phyloP scores from a whole-genome alignment of 2,888 invertebrate genomes.

The Smittia sp. region DNA sequence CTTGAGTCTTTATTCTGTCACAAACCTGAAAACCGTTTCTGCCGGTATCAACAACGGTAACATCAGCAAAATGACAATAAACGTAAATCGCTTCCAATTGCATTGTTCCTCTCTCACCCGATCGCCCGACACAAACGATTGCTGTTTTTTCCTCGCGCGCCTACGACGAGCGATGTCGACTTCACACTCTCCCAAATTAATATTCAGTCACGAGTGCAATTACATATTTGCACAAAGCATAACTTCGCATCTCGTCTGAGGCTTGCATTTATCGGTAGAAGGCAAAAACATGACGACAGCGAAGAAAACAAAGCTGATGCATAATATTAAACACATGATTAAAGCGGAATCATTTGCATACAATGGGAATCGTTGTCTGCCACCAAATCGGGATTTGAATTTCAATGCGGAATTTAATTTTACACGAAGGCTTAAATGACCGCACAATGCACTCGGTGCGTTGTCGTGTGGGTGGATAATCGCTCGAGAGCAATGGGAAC shows the following conservation, averaged over 20 bases:
- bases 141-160: not conserved
- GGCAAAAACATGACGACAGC: not conserved
- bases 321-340: constrained; percentile 14
- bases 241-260: not conserved
- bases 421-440: too few species aligned
- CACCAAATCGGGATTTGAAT: not conserved
- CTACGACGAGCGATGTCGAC: not conserved
- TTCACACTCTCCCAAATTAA: constrained; percentile 38
- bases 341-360: constrained; percentile 17
- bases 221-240: constrained; percentile 15
- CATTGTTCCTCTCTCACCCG: not conserved
- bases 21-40: not conserved
- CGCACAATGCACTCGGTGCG: too few species aligned
- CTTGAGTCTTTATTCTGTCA: constrained; percentile 27
- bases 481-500: too few species aligned
- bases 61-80: constrained; percentile 18
- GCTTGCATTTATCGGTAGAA: not conserved
- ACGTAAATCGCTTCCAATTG: constrained; percentile 1
- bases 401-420: not conserved
- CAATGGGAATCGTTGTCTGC: not conserved
- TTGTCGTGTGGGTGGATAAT: too few species aligned
- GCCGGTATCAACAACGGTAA: not conserved
- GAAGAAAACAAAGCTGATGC: not conserved
- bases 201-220: constrained; percentile 36
- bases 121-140: not conserved